Percentiles rank a stretch among this genome's conserved stretches.
Conservation (phyloP, 2,888 invertebrate genomes). For the Noctua janthina region DNA sequence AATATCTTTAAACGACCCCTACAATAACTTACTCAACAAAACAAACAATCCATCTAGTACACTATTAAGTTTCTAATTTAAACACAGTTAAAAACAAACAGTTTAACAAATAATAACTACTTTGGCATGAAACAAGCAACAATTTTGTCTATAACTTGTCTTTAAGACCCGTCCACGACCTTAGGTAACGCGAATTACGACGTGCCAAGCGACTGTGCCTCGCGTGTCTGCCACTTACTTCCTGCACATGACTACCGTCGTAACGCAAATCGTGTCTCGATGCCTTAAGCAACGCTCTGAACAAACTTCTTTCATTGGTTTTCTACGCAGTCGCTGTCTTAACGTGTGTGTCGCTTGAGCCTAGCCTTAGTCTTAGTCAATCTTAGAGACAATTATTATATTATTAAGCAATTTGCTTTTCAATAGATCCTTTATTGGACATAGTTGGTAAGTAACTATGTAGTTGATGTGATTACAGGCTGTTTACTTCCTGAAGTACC, state of each 20-base stretch:
- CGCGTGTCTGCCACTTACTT: no score
- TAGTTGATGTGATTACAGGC: not conserved
- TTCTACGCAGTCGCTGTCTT: not conserved
- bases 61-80: slow-evolving; percentile 27
- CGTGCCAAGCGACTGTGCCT: not conserved
- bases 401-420: slow-evolving; percentile 58
- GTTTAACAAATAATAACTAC: slow-evolving; percentile 40
- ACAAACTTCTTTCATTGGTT: not conserved
- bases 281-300: not conserved
- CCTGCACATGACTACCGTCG: not conserved
- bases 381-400: slow-evolving; percentile 39
- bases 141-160: slow-evolving; percentile 10
- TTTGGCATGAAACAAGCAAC: slow-evolving; percentile 9
- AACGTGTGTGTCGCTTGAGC: not conserved
- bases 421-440: slow-evolving; percentile 35
- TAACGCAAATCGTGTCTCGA: not conserved
- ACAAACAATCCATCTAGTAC: slow-evolving; percentile 1
- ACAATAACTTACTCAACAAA: slow-evolving; percentile 43
- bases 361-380: not conserved
- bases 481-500: slow-evolving; percentile 14
- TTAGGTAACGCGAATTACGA: not conserved
- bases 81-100: slow-evolving; percentile 28
- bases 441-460: slow-evolving; percentile 11
- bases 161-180: not conserved
- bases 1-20: slow-evolving; percentile 1